Evolutionary conservation across 2,113 vertebrate species (phyloP).

Genomic region (Camelus dromedarius): DNA sequence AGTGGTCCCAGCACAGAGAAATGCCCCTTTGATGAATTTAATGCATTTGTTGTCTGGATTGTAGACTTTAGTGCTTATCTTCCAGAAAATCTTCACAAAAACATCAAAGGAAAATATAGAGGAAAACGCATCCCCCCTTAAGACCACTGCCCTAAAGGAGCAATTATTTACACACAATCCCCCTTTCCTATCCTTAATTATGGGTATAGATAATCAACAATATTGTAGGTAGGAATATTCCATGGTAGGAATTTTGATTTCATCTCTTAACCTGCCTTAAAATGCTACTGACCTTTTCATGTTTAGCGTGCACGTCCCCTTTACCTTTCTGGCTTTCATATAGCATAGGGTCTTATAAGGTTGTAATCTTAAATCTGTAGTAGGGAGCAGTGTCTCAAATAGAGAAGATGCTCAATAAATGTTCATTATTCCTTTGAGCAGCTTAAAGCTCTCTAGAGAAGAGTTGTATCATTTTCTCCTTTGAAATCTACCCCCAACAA

Average conservation of each 20-base stretch:
- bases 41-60: constrained; percentile 57
- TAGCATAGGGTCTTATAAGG: neutral
- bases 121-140: constrained; percentile 3
- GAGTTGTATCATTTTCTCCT: neutral
- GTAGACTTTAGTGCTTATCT: constrained; percentile 50
- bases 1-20: neutral
- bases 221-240: neutral
- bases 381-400: neutral
- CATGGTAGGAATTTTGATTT: constrained; percentile 9
- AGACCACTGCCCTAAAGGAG: neutral
- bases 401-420: constrained; percentile 3
- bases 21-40: constrained; percentile 50
- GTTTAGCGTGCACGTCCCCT: neutral
- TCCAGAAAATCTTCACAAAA: constrained; percentile 49
- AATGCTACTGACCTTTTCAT: neutral
- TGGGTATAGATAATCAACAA: constrained; percentile 26
- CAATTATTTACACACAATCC: neutral
- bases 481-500: neutral
- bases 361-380: constrained; percentile 30
- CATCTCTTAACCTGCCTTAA: neutral
- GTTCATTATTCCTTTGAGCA: neutral
- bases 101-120: constrained; percentile 64
- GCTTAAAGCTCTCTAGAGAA: constrained; percentile 30
- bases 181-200: neutral
- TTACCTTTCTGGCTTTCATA: constrained; percentile 15